A percentile compares a stretch with the other conserved stretches of the same genome.
Evolutionary conservation across 1,140 invertebrate genomes (phyloP).

Genomic region (Pseudomyrmex dendroicus): DNA sequence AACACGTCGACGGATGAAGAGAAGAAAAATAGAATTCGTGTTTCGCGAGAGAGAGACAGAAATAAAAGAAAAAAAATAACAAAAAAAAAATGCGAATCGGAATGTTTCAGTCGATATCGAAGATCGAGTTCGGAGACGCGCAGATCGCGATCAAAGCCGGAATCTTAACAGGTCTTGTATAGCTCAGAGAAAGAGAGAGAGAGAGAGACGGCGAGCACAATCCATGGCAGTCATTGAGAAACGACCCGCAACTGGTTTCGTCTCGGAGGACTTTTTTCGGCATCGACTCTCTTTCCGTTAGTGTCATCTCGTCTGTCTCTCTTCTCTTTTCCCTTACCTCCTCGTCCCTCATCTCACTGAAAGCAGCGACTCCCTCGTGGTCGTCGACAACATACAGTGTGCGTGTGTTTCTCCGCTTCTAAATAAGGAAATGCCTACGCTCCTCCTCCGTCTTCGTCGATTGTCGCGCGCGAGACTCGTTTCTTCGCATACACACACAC

Average conservation of each 20-base stretch:
- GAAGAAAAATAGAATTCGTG: background rate
- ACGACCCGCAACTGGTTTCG: background rate
- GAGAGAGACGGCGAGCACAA: background rate
- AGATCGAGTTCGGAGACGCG: background rate
- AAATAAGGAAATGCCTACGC: slow-evolving; percentile 79
- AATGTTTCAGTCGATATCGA: background rate
- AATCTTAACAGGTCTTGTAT: slow-evolving; percentile 2
- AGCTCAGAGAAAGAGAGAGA: background rate
- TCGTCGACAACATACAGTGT: slow-evolving; percentile 18
- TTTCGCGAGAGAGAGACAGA: no score
- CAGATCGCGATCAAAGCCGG: slow-evolving; percentile 14
- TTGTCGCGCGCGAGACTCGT: slow-evolving; percentile 29
- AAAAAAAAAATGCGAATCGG: background rate
- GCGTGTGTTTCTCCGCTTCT: slow-evolving; percentile 73
- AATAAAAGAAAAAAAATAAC: background rate
- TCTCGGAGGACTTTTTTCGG: slow-evolving; percentile 20
- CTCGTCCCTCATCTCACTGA: slow-evolving; percentile 9
- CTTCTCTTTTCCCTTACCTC: slow-evolving; percentile 3
- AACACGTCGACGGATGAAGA: background rate
- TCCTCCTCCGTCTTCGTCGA: slow-evolving; percentile 58
- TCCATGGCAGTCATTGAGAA: slow-evolving; percentile 39
- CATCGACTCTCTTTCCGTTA: slow-evolving; percentile 57
- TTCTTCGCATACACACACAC: slow-evolving; percentile 2
- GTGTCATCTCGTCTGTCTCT: background rate
- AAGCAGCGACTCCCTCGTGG: background rate